phyloP scores from a whole-genome alignment of 2,113 vertebrate species.

The Trichechus manatus region DNA sequence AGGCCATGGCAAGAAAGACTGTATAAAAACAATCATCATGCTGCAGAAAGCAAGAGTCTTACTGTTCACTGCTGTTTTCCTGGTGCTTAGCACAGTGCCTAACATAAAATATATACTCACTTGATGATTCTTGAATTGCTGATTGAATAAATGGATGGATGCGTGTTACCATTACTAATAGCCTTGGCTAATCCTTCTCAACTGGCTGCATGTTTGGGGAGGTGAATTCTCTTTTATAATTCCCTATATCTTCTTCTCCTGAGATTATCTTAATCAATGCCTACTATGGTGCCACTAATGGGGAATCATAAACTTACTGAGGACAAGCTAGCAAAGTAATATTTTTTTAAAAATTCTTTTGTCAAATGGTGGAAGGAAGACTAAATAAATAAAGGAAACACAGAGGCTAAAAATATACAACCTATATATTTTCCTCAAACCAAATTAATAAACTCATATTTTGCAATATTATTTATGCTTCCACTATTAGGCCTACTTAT shows the following conservation, averaged over 20 bases:
- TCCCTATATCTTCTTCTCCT: background rate
- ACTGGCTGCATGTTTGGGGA: background rate
- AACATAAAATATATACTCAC: background rate
- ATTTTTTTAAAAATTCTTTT: background rate
- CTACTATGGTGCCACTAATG: background rate
- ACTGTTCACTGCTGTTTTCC: background rate
- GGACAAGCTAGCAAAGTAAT: background rate
- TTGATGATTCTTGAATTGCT: background rate
- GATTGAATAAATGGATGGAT: background rate
- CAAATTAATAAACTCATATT: constrained; percentile 58
- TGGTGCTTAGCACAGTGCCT: background rate
- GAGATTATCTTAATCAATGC: constrained; percentile 11
- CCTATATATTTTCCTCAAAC: background rate
- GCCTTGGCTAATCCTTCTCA: background rate
- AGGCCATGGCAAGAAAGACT: too few species aligned
- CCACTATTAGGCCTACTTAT: background rate
- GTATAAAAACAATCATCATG: too few species aligned
- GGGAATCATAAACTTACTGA: background rate
- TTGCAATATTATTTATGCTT: constrained; percentile 3
- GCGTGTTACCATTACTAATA: background rate
- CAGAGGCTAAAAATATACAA: constrained; percentile 21
- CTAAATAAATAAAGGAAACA: background rate
- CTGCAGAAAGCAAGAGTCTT: background rate
- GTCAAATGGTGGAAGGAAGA: background rate
- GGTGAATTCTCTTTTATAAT: background rate